Conservation (phyloP, 2,797 vertebrate species). For the Neomorphus geoffroyi region DNA sequence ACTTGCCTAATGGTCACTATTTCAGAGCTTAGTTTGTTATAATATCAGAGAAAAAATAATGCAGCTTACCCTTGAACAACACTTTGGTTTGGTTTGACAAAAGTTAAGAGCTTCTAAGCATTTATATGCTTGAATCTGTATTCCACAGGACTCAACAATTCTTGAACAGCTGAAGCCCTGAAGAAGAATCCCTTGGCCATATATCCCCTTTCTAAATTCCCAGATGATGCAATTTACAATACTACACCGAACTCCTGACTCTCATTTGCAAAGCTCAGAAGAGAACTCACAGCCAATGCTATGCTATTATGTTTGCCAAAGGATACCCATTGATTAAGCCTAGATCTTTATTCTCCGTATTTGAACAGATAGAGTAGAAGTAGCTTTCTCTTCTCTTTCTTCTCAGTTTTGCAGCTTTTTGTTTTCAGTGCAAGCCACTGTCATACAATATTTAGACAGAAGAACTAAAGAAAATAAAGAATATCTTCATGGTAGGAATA, state of each 20-base stretch:
- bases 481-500: neutral
- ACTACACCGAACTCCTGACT: neutral
- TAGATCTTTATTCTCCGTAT: neutral
- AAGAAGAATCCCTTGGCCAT: neutral
- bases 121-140: neutral
- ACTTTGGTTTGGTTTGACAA: neutral
- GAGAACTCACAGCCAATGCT: neutral
- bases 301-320: neutral
- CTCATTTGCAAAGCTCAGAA: constrained; percentile 5
- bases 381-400: neutral
- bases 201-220: neutral
- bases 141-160: neutral
- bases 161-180: neutral
- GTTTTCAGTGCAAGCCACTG: neutral
- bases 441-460: neutral
- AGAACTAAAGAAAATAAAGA: neutral
- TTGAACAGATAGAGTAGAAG: neutral
- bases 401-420: neutral
- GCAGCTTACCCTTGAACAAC: neutral
- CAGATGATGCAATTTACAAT: neutral
- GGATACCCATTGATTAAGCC: neutral
- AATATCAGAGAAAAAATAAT: neutral
- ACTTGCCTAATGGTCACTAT: neutral
- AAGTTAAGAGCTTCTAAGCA: neutral
- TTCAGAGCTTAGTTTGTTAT: neutral